These are phyloP conservation scores for Rhagonycha lutea DNA, from an alignment of 2,888 invertebrate species.

Conservation along the genomic window DNA sequence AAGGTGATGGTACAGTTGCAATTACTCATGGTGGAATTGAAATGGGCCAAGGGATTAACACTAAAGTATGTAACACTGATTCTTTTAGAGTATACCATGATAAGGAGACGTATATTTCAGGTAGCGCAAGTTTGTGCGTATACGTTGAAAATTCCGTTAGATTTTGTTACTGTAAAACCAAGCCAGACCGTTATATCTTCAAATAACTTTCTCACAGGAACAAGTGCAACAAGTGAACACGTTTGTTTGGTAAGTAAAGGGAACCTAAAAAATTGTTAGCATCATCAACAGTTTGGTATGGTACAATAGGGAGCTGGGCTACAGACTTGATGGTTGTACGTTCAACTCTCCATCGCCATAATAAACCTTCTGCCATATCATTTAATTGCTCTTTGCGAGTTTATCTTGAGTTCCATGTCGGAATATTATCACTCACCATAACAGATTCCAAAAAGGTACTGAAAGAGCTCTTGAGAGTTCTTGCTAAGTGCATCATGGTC, in stretches of 20 bases:
- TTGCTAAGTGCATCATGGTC: too few relatives aligned
- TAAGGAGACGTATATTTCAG: constrained; percentile 47
- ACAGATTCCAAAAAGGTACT: too few relatives aligned
- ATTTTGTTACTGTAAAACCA: constrained; percentile 67
- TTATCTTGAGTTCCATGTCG: too few relatives aligned
- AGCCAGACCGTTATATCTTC: constrained; percentile 68
- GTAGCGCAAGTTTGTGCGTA: constrained; percentile 77
- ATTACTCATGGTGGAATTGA: constrained; percentile 75
- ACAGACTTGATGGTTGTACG: constrained; percentile 47
- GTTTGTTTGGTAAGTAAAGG: constrained; percentile 50
- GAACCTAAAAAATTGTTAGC: too few relatives aligned
- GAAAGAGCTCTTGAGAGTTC: too few relatives aligned
- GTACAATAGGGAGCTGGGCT: too few relatives aligned
- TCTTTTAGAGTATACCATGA: neutral
- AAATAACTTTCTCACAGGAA: constrained; percentile 71
- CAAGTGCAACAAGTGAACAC: constrained; percentile 73
- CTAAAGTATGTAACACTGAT: constrained; percentile 60
- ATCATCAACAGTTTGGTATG: constrained; percentile 34
- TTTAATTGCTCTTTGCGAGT: too few relatives aligned
- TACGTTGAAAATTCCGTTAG: constrained; percentile 69
- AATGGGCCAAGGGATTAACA: constrained; percentile 83
- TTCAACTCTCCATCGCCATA: too few relatives aligned
- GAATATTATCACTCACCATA: too few relatives aligned
- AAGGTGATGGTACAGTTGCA: constrained; percentile 71
- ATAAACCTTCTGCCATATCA: too few relatives aligned